Evolutionary conservation across 2,888 invertebrate genomes (phyloP).

Genomic region (Melinaea menophilus): DNA sequence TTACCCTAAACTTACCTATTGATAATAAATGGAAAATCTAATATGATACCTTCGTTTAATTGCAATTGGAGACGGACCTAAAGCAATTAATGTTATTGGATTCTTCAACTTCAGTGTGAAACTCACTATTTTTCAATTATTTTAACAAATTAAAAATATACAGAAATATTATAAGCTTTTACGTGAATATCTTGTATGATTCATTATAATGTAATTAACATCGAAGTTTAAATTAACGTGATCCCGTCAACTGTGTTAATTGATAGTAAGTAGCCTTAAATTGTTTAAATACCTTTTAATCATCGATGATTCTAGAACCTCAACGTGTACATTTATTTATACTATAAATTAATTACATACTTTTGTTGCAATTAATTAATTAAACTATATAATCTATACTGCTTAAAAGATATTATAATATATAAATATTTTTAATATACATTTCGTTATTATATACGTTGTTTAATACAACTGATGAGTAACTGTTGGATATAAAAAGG

Average conservation of each 20-base stretch:
- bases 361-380: background rate
- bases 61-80: conserved; percentile 19
- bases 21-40: conserved; percentile 14
- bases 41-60: conserved; percentile 20
- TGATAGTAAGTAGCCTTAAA: conserved; percentile 7
- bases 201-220: background rate
- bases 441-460: no score
- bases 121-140: conserved; percentile 19
- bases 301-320: background rate
- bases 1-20: conserved; percentile 1
- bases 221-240: conserved; percentile 32
- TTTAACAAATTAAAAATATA: background rate
- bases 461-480: no score
- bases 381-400: no score
- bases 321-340: background rate
- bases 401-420: no score
- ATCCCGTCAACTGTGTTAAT: conserved; percentile 12
- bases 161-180: no score
- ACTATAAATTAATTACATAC: background rate
- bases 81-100: conserved; percentile 24
- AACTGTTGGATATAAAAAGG: no score
- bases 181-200: no score
- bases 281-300: background rate
- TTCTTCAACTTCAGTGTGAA: conserved; percentile 11
- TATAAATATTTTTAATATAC: no score